These are phyloP conservation scores for Dioctria rufipes DNA, from an alignment of 2,888 invertebrate species.

Conservation along the genomic window DNA sequence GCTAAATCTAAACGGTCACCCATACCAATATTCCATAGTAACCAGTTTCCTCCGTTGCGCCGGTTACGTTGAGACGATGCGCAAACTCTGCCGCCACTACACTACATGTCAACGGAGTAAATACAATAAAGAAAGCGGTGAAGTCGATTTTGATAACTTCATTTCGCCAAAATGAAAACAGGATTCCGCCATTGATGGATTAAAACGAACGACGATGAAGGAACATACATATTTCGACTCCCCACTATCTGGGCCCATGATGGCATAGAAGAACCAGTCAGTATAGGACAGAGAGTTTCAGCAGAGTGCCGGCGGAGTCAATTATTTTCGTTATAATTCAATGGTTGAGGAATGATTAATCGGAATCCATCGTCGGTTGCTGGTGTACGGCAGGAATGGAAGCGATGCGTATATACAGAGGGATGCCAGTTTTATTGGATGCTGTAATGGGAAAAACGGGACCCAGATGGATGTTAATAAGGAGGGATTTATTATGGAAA, in stretches of 20 bases:
- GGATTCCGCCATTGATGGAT: conserved; percentile 55
- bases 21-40: conserved; percentile 36
- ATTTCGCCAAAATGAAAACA: conserved; percentile 46
- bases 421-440: conserved; percentile 46
- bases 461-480: conserved; percentile 63
- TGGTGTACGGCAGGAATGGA: not conserved
- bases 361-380: conserved; percentile 56
- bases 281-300: not conserved
- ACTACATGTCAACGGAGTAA: conserved; percentile 61
- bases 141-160: conserved; percentile 60
- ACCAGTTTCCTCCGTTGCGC: conserved; percentile 57
- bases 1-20: too few relatives aligned
- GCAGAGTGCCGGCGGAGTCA: conserved; percentile 55
- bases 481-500: conserved; percentile 63
- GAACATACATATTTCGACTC: not conserved
- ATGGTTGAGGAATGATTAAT: conserved; percentile 64
- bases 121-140: conserved; percentile 61
- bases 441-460: conserved; percentile 51
- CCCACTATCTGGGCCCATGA: not conserved
- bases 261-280: not conserved
- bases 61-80: not conserved
- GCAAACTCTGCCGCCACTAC: conserved; percentile 45
- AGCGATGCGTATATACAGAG: not conserved
- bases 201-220: conserved; percentile 34
- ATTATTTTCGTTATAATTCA: conserved; percentile 64